A percentile compares a stretch with the other conserved stretches of the same genome.
phyloP scores from a whole-genome alignment of 2,797 vertebrate genomes.

The Poecilia picta region DNA sequence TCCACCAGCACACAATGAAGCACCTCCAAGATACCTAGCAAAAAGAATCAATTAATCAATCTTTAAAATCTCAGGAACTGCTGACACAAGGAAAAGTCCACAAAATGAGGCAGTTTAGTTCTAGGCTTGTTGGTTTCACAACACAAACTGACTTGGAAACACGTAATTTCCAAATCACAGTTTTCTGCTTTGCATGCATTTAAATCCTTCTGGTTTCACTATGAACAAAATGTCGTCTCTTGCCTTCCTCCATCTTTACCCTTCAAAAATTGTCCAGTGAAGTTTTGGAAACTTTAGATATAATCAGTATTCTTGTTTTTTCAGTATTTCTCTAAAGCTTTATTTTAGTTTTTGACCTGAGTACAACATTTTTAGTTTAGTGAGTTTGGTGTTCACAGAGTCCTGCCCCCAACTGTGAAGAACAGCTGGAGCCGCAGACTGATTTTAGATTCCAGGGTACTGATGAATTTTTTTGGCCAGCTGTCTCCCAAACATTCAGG shows the following conservation, averaged over 20 bases:
- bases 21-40: constrained; percentile 92
- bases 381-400: not conserved
- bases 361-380: not conserved
- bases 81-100: not conserved
- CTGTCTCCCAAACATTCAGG: not conserved
- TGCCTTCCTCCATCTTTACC: not conserved
- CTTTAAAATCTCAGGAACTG: not conserved
- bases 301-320: not conserved
- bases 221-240: not conserved
- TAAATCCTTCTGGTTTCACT: not conserved
- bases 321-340: not conserved
- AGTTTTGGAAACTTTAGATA: not conserved
- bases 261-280: not conserved
- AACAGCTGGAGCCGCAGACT: not conserved
- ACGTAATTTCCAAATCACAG: not conserved
- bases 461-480: not conserved
- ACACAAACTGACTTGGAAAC: not conserved
- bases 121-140: not conserved
- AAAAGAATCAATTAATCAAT: not conserved
- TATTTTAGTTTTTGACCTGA: not conserved
- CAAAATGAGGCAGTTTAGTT: not conserved
- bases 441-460: not conserved
- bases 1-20: constrained; percentile 96
- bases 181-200: not conserved
- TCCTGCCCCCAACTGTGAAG: not conserved